Base-by-base conservation (phyloP, 2,888 invertebrate genomes). In the Tinea semifulvella region DNA sequence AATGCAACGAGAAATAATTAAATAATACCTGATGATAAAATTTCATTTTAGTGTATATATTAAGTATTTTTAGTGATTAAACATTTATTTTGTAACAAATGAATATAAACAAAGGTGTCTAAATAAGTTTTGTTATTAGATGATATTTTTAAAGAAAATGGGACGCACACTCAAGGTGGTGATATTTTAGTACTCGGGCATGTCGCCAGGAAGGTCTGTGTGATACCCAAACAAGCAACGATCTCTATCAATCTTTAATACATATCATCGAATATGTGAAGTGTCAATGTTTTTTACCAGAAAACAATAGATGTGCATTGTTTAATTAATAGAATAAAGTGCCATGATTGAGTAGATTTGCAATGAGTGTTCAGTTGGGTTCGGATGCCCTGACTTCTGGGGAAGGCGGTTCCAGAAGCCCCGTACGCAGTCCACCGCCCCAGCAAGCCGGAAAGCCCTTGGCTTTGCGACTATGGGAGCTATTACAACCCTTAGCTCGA, bases 131-230 rank as follows among this genome's bases (percentile, higher is more conserved):
- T 35, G n/a, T 11, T 35, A 35, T 35, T 36, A 36, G 2, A 3
- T 17, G 36, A 17, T 6, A 18, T 18, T 36, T 36, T 18, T 8
- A 31, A 31, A 36, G 36, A 36, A 36, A 36, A 36, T 36, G 18
- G 36, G 16, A 36, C 36, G 36, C 6, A 44, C 28, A 60, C 58
- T 62, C 66, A 68, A 70, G 70, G 68, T 57, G 56, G 58, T 60
- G 60, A 61, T 74, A 77, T 76, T 75, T 67, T 64, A 53, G 71
- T 73, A 62, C 50, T 50, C 61, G 68, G 79, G 79, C 76, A 68
- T 48, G 49, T 46, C 50, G 77, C 79, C 79, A 77, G 50, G 47
- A 50, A 48, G 49, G 19, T 16, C 20, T 43, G 13, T 11, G 35
- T 26, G 22, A n/a, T n/a, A n/a, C n/a, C n/a, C n/a, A 8, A 39